phyloP scores from a whole-genome alignment of 2,113 vertebrate genomes.

The Lutjanus erythropterus region DNA sequence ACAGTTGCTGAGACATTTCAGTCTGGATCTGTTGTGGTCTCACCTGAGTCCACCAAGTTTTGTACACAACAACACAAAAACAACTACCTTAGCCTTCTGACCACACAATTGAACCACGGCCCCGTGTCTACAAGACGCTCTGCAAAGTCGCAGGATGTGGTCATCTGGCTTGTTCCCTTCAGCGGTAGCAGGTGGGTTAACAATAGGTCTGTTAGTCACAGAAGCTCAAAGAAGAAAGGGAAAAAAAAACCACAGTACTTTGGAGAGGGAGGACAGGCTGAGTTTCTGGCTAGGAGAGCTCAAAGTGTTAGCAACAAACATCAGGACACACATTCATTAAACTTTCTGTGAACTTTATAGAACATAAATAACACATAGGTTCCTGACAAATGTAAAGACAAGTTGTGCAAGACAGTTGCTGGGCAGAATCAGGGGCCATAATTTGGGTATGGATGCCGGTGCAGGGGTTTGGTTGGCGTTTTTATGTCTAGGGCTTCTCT shows the following conservation, averaged over 20 bases:
- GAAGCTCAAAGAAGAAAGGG: neutral
- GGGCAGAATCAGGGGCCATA: neutral
- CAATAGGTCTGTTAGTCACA: neutral
- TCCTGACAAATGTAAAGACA: neutral
- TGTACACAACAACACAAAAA: too few species aligned
- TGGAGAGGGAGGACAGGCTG: neutral
- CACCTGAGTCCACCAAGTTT: neutral
- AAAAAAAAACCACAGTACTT: neutral
- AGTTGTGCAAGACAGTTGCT: neutral
- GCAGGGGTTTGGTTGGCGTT: neutral
- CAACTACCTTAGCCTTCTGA: neutral
- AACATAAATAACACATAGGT: too few species aligned
- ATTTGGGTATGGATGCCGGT: neutral
- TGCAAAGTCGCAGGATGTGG: neutral
- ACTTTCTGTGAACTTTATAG: too few species aligned
- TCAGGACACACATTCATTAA: too few species aligned
- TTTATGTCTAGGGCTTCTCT: neutral
- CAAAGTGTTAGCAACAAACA: neutral
- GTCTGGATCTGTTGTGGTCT: neutral
- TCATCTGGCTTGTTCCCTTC: neutral
- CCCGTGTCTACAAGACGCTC: neutral
- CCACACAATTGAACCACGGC: neutral
- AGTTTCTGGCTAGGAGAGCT: neutral
- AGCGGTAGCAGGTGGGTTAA: neutral
- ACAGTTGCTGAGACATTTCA: neutral